A percentile compares a stretch with the other conserved stretches of the same genome.
phyloP scores from a whole-genome alignment of 2,797 vertebrate species.

The Sebastes oblongus region DNA sequence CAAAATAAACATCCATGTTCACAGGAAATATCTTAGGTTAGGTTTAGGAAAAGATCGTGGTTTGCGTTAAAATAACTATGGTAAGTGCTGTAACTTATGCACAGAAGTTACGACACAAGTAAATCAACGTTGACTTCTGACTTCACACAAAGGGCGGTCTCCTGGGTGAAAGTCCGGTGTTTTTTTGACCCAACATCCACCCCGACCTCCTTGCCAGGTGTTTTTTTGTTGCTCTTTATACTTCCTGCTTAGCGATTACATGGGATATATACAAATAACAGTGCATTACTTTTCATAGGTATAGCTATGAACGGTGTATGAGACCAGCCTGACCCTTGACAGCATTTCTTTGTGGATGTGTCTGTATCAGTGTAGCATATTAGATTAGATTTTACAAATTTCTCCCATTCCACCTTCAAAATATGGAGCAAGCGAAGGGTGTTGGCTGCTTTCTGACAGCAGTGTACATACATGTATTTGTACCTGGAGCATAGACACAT shows the following conservation, averaged over 20 bases:
- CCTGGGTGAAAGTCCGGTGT: too few species aligned
- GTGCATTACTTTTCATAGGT: background rate
- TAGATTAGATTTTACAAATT: background rate
- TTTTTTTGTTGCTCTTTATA: background rate
- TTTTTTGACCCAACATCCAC: too few species aligned
- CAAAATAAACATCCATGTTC: too few species aligned
- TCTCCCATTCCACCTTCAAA: background rate
- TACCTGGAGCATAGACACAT: slow-evolving; percentile 56
- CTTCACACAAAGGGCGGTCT: too few species aligned
- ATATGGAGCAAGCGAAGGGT: background rate
- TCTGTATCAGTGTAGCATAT: background rate
- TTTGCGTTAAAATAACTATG: too few species aligned
- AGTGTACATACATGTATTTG: slow-evolving; percentile 7
- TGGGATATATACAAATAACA: background rate
- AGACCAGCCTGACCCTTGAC: background rate
- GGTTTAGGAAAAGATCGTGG: too few species aligned
- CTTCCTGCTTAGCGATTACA: background rate
- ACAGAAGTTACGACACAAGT: too few species aligned
- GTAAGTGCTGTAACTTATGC: too few species aligned
- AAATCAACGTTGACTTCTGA: too few species aligned
- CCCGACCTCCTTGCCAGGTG: too few species aligned
- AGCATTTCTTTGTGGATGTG: background rate
- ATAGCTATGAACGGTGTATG: background rate
- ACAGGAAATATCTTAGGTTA: too few species aligned
- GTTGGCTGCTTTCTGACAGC: background rate